These are phyloP conservation scores for Columba guinea DNA, from an alignment of 2,797 vertebrate species.

Conservation along the genomic window DNA sequence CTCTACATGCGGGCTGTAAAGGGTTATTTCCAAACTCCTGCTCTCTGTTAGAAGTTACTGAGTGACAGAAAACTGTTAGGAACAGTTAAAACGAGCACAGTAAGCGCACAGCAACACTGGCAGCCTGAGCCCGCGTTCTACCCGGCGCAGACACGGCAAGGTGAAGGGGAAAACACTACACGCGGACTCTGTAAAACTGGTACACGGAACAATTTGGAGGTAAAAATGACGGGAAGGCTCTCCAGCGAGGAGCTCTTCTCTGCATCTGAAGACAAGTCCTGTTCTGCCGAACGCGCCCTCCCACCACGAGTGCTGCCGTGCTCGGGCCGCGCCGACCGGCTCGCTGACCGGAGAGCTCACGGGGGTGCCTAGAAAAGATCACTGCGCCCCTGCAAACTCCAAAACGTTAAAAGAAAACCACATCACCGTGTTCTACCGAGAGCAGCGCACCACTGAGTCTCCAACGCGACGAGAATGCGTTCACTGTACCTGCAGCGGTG, in stretches of 20 bases:
- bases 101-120: neutral
- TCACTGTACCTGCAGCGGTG: neutral
- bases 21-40: neutral
- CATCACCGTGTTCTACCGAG: neutral
- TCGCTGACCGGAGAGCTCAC: too few species aligned
- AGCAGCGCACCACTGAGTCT: neutral
- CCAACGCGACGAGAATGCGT: neutral
- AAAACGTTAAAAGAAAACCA: neutral
- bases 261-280: neutral
- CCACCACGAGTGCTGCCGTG: too few species aligned
- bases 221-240: neutral
- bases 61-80: neutral
- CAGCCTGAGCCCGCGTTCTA: neutral
- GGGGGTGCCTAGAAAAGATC: too few species aligned
- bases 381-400: neutral
- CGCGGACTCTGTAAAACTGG: neutral
- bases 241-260: neutral
- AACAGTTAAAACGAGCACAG: neutral
- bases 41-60: neutral
- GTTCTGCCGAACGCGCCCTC: neutral
- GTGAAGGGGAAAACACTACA: neutral
- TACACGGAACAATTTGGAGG: neutral
- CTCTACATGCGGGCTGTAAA: neutral
- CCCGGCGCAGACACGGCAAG: neutral
- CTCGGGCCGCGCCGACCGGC: too few species aligned